Percentiles rank a stretch among this genome's conserved stretches.
Evolutionary conservation across 2,888 invertebrate genomes (phyloP).

Genomic region (Megalurothrips usitatus): DNA sequence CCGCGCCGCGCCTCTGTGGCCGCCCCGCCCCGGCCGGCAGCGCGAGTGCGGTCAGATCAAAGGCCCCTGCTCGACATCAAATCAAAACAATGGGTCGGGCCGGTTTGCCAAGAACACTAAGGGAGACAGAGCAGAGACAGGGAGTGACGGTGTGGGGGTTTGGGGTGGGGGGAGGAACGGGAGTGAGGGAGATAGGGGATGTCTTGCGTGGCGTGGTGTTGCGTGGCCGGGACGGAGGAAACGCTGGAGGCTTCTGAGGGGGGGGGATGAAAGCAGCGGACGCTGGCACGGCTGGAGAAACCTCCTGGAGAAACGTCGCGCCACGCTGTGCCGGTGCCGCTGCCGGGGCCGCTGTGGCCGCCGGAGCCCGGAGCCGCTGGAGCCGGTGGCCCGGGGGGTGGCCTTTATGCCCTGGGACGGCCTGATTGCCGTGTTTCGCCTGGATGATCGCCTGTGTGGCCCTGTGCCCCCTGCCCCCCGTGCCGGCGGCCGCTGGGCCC

Average conservation of each 20-base stretch:
- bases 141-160: not conserved
- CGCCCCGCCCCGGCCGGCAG: not conserved
- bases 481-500: no score
- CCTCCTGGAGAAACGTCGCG: no score
- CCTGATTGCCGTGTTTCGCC: no score
- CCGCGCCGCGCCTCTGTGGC: no score
- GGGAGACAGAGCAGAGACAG: not conserved
- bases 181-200: not conserved
- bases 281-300: not conserved
- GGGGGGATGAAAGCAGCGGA: not conserved
- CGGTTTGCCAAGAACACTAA: not conserved
- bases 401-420: no score
- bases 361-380: no score
- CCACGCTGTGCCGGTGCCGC: no score
- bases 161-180: not conserved
- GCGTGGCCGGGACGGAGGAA: not conserved
- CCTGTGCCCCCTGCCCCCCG: no score
- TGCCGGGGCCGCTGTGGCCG: no score
- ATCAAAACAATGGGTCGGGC: slow-evolving; percentile 15
- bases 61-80: not conserved
- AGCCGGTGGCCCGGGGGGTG: no score
- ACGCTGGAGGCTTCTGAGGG: not conserved
- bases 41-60: not conserved
- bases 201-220: not conserved
- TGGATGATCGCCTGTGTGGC: no score